Percentiles rank a stretch among this genome's conserved stretches.
These are phyloP conservation scores for Pelobates cultripes DNA, from an alignment of 2,797 vertebrate genomes.

Conservation along the genomic window DNA sequence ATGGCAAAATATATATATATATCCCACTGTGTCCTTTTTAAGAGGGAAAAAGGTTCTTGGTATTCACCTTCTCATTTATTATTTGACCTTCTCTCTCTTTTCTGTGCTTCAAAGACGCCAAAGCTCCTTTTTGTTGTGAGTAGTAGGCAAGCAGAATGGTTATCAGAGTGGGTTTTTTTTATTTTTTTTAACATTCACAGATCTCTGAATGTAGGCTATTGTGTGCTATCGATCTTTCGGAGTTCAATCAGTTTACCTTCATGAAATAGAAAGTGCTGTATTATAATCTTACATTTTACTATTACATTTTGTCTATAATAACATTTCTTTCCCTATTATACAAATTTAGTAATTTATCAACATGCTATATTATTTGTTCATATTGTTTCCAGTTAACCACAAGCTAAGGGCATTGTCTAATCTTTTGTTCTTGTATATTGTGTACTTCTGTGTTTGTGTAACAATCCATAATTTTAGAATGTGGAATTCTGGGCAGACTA, in stretches of 20 bases:
- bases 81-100: slow-evolving; percentile 37
- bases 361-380: too few relatives aligned
- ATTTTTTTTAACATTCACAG: background rate
- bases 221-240: background rate
- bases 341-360: too few relatives aligned
- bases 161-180: background rate
- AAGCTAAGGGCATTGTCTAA: too few relatives aligned
- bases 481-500: too few relatives aligned
- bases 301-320: background rate
- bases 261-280: background rate
- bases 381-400: too few relatives aligned
- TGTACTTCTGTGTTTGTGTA: too few relatives aligned
- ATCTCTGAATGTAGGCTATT: slow-evolving; percentile 8
- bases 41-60: slow-evolving; percentile 18
- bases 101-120: slow-evolving; percentile 40
- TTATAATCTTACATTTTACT: background rate
- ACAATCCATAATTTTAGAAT: too few relatives aligned
- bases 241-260: background rate
- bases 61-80: slow-evolving; percentile 38
- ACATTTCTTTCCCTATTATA: too few relatives aligned
- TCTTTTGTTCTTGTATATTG: too few relatives aligned
- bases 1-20: slow-evolving; percentile 2
- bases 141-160: background rate
- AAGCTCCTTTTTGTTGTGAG: slow-evolving; percentile 6
- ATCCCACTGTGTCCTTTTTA: slow-evolving; percentile 17